phyloP scores from a whole-genome alignment of 2,113 vertebrate genomes.

The Puffinus mauretanicus region DNA sequence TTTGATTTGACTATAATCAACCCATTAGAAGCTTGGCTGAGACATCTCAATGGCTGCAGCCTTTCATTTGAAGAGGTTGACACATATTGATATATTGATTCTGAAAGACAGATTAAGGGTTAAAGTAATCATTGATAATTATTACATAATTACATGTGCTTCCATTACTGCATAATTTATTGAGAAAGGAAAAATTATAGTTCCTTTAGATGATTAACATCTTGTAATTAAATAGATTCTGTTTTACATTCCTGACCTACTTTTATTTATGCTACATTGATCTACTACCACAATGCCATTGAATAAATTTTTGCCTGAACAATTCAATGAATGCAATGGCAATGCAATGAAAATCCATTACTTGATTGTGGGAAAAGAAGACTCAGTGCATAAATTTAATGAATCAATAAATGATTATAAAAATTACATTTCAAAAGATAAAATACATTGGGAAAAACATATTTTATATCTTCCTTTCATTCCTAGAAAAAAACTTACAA shows the following conservation, averaged over 20 bases:
- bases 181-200: neutral
- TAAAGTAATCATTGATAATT: neutral
- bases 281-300: neutral
- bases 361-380: slow-evolving; percentile 15
- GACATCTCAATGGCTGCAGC: neutral
- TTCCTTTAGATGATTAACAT: slow-evolving; percentile 42
- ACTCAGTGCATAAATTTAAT: slow-evolving; percentile 38
- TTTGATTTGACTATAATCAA: neutral
- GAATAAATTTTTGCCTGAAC: slow-evolving; percentile 53
- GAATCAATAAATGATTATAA: slow-evolving; percentile 28
- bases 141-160: neutral
- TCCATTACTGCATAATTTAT: neutral
- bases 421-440: neutral
- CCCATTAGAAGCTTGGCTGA: neutral
- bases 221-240: slow-evolving; percentile 53
- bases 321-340: slow-evolving; percentile 14
- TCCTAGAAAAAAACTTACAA: neutral
- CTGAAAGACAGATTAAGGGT: neutral
- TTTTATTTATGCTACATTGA: slow-evolving; percentile 23
- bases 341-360: slow-evolving; percentile 21
- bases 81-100: neutral
- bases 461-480: neutral
- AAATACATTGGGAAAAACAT: neutral
- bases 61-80: neutral
- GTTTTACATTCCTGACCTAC: neutral